Conservation (phyloP, 1,140 invertebrate genomes). For the Triops longicaudatus region DNA sequence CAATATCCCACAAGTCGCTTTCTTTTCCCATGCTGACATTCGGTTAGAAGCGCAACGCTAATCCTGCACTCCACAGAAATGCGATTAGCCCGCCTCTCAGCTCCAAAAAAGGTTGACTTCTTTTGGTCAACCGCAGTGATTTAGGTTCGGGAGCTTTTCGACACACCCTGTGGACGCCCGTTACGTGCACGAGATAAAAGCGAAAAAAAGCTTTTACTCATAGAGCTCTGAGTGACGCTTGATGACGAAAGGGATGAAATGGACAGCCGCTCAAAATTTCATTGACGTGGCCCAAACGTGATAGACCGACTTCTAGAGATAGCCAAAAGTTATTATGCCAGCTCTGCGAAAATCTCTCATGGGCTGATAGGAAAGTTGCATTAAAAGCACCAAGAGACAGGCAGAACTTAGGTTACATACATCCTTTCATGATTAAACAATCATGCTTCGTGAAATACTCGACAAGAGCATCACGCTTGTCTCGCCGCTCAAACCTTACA, state of each 20-base stretch:
- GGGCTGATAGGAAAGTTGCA: not conserved
- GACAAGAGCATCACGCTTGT: not conserved
- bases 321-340: not conserved
- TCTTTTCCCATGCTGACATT: not conserved
- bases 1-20: not conserved
- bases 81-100: slow-evolving; percentile 2
- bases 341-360: not conserved
- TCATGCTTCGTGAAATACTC: not conserved
- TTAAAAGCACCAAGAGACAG: not conserved
- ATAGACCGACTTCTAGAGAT: not conserved
- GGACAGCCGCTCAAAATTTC: not conserved
- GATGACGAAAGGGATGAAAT: not conserved
- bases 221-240: not conserved
- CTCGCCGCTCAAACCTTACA: no score
- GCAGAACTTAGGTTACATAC: not conserved
- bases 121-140: slow-evolving; percentile 6
- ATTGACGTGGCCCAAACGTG: not conserved
- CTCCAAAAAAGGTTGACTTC: not conserved
- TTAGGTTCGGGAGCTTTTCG: slow-evolving; percentile 1
- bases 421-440: not conserved
- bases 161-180: not conserved
- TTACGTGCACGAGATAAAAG: not conserved
- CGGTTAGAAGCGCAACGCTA: not conserved
- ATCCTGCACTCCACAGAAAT: not conserved
- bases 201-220: not conserved